Evolutionary conservation across 2,113 vertebrate genomes (phyloP).

Genomic region (Alethe castanea): DNA sequence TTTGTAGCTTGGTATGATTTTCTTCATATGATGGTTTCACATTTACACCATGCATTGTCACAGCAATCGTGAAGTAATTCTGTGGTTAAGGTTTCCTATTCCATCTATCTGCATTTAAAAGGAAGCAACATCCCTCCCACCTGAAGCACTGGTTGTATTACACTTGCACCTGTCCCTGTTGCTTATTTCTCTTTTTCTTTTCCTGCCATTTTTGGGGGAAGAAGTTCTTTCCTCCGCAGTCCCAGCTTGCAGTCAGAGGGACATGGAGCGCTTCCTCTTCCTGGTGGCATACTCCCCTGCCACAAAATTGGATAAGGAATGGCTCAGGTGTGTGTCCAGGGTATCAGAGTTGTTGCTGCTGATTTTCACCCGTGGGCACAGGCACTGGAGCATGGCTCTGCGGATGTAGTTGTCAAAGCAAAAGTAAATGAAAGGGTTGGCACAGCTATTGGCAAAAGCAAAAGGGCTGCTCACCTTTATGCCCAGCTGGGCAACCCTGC

Average conservation of each 20-base stretch:
- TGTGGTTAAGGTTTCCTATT: not conserved
- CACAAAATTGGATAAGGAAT: constrained; percentile 59
- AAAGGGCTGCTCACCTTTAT: constrained; percentile 71
- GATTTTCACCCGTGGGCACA: constrained; percentile 58
- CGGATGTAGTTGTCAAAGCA: constrained; percentile 72
- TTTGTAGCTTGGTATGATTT: not conserved
- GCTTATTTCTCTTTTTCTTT: not conserved
- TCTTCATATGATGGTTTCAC: not conserved
- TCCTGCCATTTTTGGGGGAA: not conserved
- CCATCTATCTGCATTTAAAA: not conserved
- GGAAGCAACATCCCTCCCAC: not conserved
- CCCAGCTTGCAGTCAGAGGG: constrained; percentile 35
- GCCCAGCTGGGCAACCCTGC: constrained; percentile 27
- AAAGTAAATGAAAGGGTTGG: constrained; percentile 79
- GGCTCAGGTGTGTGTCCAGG: constrained; percentile 61
- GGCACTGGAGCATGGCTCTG: constrained; percentile 44
- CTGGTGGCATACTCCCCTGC: constrained; percentile 12
- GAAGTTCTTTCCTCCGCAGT: not conserved
- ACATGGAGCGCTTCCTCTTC: constrained; percentile 66
- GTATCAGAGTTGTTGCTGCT: constrained; percentile 55
- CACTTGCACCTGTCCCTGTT: not conserved
- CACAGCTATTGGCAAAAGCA: constrained; percentile 78
- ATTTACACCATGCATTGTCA: not conserved
- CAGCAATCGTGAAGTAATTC: not conserved
- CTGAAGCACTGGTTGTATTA: not conserved